A percentile compares a stretch with the other conserved stretches of the same genome.
Evolutionary conservation across 1,140 invertebrate species (phyloP).

Genomic region (Agrypnia vestita): DNA sequence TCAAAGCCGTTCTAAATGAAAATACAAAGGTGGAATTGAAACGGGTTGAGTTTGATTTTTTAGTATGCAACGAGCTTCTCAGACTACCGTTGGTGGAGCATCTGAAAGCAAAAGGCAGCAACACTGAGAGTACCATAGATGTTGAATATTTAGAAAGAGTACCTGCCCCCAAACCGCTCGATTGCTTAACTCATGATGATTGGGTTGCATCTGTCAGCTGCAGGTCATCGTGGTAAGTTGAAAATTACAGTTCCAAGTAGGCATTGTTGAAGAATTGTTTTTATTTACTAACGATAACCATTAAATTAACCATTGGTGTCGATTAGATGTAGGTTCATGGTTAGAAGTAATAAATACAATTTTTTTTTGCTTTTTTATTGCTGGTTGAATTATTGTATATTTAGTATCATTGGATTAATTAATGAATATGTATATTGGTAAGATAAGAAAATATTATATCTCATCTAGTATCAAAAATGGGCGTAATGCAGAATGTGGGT

Average conservation of each 20-base stretch:
- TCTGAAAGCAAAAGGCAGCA: constrained; percentile 78
- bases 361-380: too few relatives aligned
- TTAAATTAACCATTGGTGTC: too few relatives aligned
- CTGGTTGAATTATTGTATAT: too few relatives aligned
- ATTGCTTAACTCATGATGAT: constrained; percentile 94
- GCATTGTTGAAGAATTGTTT: constrained; percentile 1
- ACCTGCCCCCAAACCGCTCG: constrained; percentile 90
- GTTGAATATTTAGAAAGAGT: constrained; percentile 93
- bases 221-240: constrained; percentile 80
- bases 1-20: constrained; percentile 87
- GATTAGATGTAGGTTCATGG: constrained; percentile 11
- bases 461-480: neutral
- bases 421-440: too few relatives aligned
- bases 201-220: constrained; percentile 93
- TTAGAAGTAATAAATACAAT: too few relatives aligned
- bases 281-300: too few relatives aligned
- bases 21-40: constrained; percentile 69
- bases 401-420: too few relatives aligned
- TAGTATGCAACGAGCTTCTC: constrained; percentile 87
- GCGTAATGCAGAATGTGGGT: neutral
- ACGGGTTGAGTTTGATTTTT: constrained; percentile 89
- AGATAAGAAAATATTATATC: too few relatives aligned
- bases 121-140: constrained; percentile 85
- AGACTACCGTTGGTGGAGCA: constrained; percentile 80
- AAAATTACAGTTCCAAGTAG: constrained; percentile 23